A percentile compares a stretch with the other conserved stretches of the same genome.
Evolutionary conservation across 2,113 vertebrate species (phyloP).

Genomic region (Dromas ardeola): DNA sequence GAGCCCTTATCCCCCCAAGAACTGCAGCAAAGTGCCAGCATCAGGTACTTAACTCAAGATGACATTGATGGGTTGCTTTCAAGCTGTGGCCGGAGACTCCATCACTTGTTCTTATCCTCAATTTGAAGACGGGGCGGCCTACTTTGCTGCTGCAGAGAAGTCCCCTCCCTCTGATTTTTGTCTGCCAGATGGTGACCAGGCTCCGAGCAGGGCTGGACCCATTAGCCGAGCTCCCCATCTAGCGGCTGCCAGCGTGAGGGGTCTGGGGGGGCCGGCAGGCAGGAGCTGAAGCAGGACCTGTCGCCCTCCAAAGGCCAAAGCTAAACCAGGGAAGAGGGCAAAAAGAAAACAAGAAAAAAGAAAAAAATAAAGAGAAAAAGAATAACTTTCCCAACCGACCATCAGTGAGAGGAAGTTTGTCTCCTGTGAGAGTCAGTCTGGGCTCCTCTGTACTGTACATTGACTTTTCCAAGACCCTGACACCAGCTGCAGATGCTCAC

Average conservation of each 20-base stretch:
- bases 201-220: not conserved
- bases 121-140: conserved; percentile 30
- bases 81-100: conserved; percentile 51
- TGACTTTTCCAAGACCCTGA: not conserved
- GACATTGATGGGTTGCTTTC: conserved; percentile 63
- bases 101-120: conserved; percentile 65
- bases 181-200: conserved; percentile 42
- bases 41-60: conserved; percentile 67
- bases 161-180: conserved; percentile 7
- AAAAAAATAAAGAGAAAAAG: fast-evolving
- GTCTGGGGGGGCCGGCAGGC: not conserved
- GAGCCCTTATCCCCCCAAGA: conserved; percentile 55
- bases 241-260: not conserved
- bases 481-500: not conserved
- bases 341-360: not conserved
- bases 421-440: not conserved
- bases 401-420: not conserved
- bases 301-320: conserved; percentile 7
- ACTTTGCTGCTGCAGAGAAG: not conserved
- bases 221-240: conserved; percentile 43
- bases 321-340: not conserved
- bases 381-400: not conserved
- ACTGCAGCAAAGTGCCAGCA: conserved; percentile 48
- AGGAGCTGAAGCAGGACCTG: not conserved
- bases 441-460: not conserved